A percentile compares a stretch with the other conserved stretches of the same genome.
Evolutionary conservation across 1,140 invertebrate species (phyloP).

Genomic region (Oryctes rhinoceros): DNA sequence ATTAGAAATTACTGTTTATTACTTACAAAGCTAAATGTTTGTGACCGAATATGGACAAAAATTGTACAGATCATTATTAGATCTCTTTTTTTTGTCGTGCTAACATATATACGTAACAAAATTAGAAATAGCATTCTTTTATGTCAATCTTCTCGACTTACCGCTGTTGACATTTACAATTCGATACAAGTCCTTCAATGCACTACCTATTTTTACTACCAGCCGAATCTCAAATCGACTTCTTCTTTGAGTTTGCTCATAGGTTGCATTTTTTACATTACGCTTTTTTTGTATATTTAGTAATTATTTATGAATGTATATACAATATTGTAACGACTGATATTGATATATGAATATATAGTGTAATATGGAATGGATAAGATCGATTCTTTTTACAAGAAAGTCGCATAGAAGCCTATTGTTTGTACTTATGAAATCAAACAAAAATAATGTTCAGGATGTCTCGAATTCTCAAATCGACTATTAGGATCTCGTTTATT

Average conservation of each 20-base stretch:
- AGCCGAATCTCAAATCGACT: neutral
- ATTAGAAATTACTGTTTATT: no score
- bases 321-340: slow-evolving; percentile 1
- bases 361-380: neutral
- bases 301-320: slow-evolving; percentile 20
- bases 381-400: neutral
- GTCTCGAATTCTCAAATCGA: no score
- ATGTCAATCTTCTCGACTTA: neutral
- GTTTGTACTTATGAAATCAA: neutral
- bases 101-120: neutral
- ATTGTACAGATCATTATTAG: neutral
- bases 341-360: neutral
- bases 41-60: neutral
- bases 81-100: neutral
- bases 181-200: neutral
- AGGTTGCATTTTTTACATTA: neutral
- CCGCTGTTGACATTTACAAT: neutral
- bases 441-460: neutral
- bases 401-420: neutral
- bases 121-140: slow-evolving; percentile 2
- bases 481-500: no score
- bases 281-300: neutral
- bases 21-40: neutral
- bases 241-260: neutral
- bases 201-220: neutral